These are phyloP conservation scores for Tinamus guttatus DNA, from an alignment of 2,113 vertebrate genomes.

Conservation along the genomic window DNA sequence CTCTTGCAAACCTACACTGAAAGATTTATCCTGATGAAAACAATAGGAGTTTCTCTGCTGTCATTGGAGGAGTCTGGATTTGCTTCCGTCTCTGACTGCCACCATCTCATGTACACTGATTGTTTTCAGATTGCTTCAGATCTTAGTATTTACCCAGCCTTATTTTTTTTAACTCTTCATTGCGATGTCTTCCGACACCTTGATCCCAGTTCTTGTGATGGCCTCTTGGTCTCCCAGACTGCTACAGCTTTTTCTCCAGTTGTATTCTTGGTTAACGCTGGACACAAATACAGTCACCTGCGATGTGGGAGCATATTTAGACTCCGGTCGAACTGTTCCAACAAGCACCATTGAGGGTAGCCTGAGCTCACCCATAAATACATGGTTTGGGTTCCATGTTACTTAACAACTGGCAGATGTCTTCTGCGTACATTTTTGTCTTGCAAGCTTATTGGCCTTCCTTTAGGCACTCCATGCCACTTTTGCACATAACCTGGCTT, in stretches of 20 bases:
- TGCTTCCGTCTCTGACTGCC: fast-evolving
- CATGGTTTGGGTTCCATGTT: not conserved
- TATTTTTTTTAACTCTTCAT: not conserved
- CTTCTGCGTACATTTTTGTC: not conserved
- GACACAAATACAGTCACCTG: not conserved
- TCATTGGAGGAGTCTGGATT: not conserved
- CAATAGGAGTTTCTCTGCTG: not conserved
- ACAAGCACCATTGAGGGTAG: not conserved
- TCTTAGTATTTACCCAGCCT: not conserved
- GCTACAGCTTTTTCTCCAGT: not conserved
- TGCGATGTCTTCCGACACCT: not conserved
- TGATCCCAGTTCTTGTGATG: not conserved
- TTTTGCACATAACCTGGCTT: not conserved
- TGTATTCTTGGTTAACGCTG: not conserved
- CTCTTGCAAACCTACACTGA: not conserved
- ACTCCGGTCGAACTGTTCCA: not conserved
- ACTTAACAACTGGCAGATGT: not conserved
- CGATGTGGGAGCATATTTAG: not conserved
- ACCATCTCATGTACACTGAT: not conserved
- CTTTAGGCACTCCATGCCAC: not conserved
- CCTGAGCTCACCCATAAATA: not conserved
- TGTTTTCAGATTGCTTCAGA: not conserved
- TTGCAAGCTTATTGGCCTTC: not conserved
- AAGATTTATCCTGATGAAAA: not conserved
- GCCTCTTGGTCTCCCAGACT: not conserved